Evolutionary conservation across 2,888 invertebrate genomes (phyloP), one percentile per base, ranked within the genome.

Genomic region (Smittia sp.): DNA sequence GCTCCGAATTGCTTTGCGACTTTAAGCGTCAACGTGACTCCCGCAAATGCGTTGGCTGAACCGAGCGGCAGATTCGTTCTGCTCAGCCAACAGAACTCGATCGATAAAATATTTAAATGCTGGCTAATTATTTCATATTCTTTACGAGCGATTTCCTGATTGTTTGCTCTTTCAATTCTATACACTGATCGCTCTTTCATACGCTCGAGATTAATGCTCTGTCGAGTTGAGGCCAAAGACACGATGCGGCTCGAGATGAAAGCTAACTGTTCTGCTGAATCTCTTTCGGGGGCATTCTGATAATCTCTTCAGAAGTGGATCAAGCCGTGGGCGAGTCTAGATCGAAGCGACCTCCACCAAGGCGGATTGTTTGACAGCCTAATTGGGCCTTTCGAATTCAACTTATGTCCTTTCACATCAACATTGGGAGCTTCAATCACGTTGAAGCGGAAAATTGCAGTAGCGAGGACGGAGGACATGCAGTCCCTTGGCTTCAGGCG

Each of bases 71-170:
- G 3, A 32, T 32, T 32, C 32, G 32, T 9, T 32, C 4, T 32
- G 32, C 32, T 32, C 32, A 32, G 32, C 32, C 32, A 32, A 9
- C 32, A 32, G 32, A 32, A 32, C 32, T 32, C 32, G 32, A 32
- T 32, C 32, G 32, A 6, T 32, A 32, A 32, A 32, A 32, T 32
- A 32, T 32, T 32, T 32, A 32, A 32, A 32, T 32, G 25, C 63
- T 25, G 15, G 15, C 27, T 63, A 63, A 63, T 63, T 63, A 63
- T 63, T 63, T 63, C 18, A 27, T 58, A 27, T 39, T 46, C 15
- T 66, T 66, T 66, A 38, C 38, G 66, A 66, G 18, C 66, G 38
- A 66, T 38, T 66, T 66, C 66, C 66, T 66, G 66, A 32, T 39
- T n/a, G n/a, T 66, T 66, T 66, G 46, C 46, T 46, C n/a, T 46